Base-by-base conservation (phyloP, 2,888 invertebrate genomes). In the Pemphredon lugubris region DNA sequence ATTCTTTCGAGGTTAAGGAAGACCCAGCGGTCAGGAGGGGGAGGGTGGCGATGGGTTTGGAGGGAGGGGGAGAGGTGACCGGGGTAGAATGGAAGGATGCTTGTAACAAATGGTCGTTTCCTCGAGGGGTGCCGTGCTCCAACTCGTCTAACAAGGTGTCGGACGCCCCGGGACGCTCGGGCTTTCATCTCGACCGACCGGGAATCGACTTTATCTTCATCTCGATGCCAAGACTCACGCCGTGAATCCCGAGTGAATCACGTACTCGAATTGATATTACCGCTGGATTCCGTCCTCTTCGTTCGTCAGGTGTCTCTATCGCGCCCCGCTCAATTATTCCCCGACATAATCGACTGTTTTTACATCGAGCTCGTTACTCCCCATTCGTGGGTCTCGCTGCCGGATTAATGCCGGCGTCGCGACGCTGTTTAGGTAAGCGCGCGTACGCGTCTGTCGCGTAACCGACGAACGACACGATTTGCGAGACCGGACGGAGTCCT, bases 101-200 rank as follows among this genome's bases (percentile, higher is more conserved):
- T 47, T 44, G 64, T 86, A 87, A 88, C 83, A 88, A 88, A 88
- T 88, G 87, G 84, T 85, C 83, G 77, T 83, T 84, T 84, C 84
- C 84, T 84, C 82, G 77, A 75, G 83, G 84, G 84, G 83, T 81
- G 84, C 81, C 82, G 77, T 81, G 84, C 83, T 82, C 76, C 70
- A 75, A 75, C 84, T 84, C 84, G 85, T 86, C 85, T 86, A 88
- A 88, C 87, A 87, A 88, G 86, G 85, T 86, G 88, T 87, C 83
- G 83, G 85, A 81, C 85, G 83, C 85, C 83, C 81, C 85, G 82
- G 84, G 87, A 84, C 75, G 83, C 81, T 74, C 66, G 58, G n/a
- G 75, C 86, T 86, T 86, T 86, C 84, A 86, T 86, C 86, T 87
- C 81, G 73, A 70, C 86, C 87, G 87, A 83, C 83, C 63, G 73